Conservation (phyloP, 92 coral and sea anemone species). For the Porites cylindrica region DNA sequence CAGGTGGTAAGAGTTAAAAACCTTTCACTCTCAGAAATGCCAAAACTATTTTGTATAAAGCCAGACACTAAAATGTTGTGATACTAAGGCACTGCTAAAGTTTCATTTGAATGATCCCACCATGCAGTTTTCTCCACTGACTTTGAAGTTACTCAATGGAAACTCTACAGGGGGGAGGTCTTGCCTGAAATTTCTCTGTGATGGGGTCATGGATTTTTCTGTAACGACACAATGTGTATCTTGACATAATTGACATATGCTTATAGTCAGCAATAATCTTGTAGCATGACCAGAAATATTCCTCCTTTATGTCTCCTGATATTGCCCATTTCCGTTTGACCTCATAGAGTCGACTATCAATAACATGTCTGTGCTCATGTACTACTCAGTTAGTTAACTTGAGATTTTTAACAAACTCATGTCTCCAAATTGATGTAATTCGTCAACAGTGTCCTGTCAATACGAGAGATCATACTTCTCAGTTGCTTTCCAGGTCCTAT, state of each 20-base stretch:
- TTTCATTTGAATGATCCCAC: neutral
- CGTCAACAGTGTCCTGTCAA: constrained; percentile 64
- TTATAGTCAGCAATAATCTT: too few species aligned
- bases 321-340: too few species aligned
- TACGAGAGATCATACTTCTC: constrained; percentile 77
- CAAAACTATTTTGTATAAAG: neutral
- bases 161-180: too few species aligned
- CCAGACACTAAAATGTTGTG: neutral
- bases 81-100: neutral
- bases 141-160: neutral
- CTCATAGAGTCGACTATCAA: too few species aligned
- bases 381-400: neutral
- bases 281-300: too few species aligned
- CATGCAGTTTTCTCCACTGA: neutral
- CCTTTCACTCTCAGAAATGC: neutral
- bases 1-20: neutral
- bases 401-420: constrained; percentile 1
- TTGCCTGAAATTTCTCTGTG: too few species aligned
- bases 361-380: too few species aligned
- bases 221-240: too few species aligned
- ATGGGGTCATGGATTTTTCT: too few species aligned
- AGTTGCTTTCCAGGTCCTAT: constrained; percentile 95
- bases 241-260: too few species aligned
- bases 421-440: constrained; percentile 70
- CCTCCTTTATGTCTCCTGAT: too few species aligned